Evolutionary conservation across 1,140 invertebrate genomes (phyloP).

Genomic region (Aphelenchoides besseyi): DNA sequence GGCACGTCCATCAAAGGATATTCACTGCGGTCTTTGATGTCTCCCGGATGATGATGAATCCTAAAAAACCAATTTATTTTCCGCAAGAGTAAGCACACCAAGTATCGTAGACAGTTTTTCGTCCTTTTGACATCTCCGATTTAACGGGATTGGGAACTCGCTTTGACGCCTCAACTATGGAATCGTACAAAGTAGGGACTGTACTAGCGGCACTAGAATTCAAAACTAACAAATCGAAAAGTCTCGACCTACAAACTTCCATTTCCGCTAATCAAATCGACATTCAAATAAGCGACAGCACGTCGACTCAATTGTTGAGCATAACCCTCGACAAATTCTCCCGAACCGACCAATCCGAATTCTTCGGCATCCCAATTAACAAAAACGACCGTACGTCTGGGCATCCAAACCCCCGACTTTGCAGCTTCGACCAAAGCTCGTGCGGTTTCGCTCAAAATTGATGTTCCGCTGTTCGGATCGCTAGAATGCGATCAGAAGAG

Average conservation of each 20-base stretch:
- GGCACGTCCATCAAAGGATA: no score
- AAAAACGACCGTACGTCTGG: slow-evolving; percentile 65
- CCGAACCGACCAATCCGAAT: slow-evolving; percentile 64
- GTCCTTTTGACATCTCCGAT: slow-evolving; percentile 41
- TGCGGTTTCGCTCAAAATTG: slow-evolving; percentile 66
- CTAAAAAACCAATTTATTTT: slow-evolving; percentile 3
- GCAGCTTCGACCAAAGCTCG: slow-evolving; percentile 63
- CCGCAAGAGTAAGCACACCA: slow-evolving; percentile 48
- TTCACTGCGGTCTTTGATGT: slow-evolving; percentile 27
- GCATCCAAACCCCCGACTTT: slow-evolving; percentile 63
- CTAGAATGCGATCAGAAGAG: slow-evolving; percentile 23
- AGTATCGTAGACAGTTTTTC: slow-evolving; percentile 59
- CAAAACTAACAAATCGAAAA: no score
- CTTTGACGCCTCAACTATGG: slow-evolving; percentile 50
- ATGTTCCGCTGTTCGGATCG: slow-evolving; percentile 64
- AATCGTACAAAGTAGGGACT: slow-evolving; percentile 50
- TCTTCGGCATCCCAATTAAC: slow-evolving; percentile 65
- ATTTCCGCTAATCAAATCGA: slow-evolving; percentile 51
- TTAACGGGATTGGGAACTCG: slow-evolving; percentile 49
- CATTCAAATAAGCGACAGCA: slow-evolving; percentile 58
- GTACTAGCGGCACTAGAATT: slow-evolving; percentile 47
- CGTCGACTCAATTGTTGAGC: slow-evolving; percentile 42
- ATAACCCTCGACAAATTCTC: slow-evolving; percentile 57
- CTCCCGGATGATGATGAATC: slow-evolving; percentile 12
- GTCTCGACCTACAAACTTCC: slow-evolving; percentile 33